Percentiles rank a stretch among this genome's conserved stretches.
Evolutionary conservation across 2,113 vertebrate genomes (phyloP).

Genomic region (Pagrus major): DNA sequence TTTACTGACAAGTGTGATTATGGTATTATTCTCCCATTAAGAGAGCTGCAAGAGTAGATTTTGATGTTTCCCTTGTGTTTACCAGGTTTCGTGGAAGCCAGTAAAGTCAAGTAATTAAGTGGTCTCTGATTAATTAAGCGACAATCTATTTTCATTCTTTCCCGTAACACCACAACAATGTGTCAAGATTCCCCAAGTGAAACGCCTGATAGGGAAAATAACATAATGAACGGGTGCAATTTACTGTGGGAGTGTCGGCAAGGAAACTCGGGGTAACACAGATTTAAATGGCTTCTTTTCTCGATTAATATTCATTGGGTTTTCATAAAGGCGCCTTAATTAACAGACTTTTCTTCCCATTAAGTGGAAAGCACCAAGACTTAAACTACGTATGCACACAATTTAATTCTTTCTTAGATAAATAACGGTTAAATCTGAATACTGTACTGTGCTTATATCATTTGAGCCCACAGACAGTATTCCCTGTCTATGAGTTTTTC

Average conservation of each 20-base stretch:
- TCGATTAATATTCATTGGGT: slow-evolving; percentile 76
- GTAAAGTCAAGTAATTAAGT: slow-evolving; percentile 80
- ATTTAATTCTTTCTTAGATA: slow-evolving; percentile 41
- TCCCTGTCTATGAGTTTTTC: not conserved
- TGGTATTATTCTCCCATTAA: slow-evolving; percentile 44
- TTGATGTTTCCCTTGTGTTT: slow-evolving; percentile 61
- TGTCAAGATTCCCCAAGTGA: slow-evolving; percentile 73
- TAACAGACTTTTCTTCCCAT: slow-evolving; percentile 71
- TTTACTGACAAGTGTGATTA: slow-evolving; percentile 50
- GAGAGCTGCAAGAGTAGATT: slow-evolving; percentile 49
- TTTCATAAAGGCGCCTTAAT: slow-evolving; percentile 76
- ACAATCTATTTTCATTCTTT: slow-evolving; percentile 78
- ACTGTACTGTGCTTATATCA: not conserved
- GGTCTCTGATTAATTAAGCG: slow-evolving; percentile 79
- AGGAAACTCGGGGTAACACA: slow-evolving; percentile 61
- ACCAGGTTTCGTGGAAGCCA: slow-evolving; percentile 58
- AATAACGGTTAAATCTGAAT: slow-evolving; percentile 22
- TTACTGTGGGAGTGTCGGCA: slow-evolving; percentile 62
- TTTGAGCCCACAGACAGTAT: not conserved
- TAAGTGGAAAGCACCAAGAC: slow-evolving; percentile 45
- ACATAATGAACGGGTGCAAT: slow-evolving; percentile 74
- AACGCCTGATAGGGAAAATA: slow-evolving; percentile 74
- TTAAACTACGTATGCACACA: slow-evolving; percentile 27
- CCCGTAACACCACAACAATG: slow-evolving; percentile 75
- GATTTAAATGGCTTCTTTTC: slow-evolving; percentile 68